A percentile compares a stretch with the other conserved stretches of the same genome.
phyloP scores from a whole-genome alignment of 2,888 invertebrate genomes.

The Cerceris rybyensis region DNA sequence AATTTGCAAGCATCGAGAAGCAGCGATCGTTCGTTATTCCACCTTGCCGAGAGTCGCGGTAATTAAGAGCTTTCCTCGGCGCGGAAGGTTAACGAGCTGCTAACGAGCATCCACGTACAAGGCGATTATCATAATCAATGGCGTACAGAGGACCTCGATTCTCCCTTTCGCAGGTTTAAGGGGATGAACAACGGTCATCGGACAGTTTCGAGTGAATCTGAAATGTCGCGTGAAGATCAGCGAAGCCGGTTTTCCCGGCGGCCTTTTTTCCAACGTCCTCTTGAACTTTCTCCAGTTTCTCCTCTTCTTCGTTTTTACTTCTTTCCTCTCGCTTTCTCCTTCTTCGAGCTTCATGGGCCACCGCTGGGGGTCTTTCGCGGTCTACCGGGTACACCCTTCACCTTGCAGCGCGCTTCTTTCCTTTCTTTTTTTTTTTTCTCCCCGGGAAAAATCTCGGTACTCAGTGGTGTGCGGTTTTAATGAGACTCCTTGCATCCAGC shows the following conservation, averaged over 20 bases:
- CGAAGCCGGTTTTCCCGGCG: slow-evolving; percentile 13
- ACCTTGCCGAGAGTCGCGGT: slow-evolving; percentile 29
- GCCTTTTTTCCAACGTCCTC: not conserved
- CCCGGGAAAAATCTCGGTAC: slow-evolving; percentile 41
- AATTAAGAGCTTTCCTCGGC: slow-evolving; percentile 58
- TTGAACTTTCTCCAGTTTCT: not conserved
- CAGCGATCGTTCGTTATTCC: slow-evolving; percentile 36
- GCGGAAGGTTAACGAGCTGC: slow-evolving; percentile 67
- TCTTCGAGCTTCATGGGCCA: not conserved
- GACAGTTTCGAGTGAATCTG: not conserved
- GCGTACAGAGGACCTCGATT: slow-evolving; percentile 27
- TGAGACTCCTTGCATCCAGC: slow-evolving; percentile 64
- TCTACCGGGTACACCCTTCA: slow-evolving; percentile 24
- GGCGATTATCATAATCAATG: slow-evolving; percentile 64
- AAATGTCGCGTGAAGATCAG: slow-evolving; percentile 18
- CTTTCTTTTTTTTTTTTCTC: slow-evolving; percentile 12
- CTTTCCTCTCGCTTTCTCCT: not conserved
- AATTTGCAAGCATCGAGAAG: slow-evolving; percentile 11
- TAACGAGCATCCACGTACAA: slow-evolving; percentile 64
- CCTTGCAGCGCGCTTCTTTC: slow-evolving; percentile 11
- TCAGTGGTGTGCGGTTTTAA: slow-evolving; percentile 63
- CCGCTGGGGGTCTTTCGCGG: slow-evolving; percentile 16
- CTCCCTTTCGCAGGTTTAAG: not conserved
- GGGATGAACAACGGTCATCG: not conserved
- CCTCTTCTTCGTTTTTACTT: not conserved